A percentile compares a stretch with the other conserved stretches of the same genome.
Evolutionary conservation across 1,140 invertebrate species (phyloP).

Genomic region (Oncopodura yosiiana): DNA sequence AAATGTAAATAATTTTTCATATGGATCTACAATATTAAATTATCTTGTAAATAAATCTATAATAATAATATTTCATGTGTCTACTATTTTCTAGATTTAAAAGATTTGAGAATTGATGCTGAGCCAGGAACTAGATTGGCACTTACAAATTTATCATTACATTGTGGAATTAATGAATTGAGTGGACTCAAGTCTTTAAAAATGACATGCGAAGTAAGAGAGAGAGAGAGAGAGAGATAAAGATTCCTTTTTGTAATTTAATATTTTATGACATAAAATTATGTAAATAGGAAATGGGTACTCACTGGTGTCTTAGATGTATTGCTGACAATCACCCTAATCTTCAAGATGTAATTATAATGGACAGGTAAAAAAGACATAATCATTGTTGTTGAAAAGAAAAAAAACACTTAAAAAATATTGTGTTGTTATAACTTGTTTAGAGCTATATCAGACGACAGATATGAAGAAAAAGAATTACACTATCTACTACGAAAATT

Average conservation of each 20-base stretch:
- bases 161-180: slow-evolving; percentile 10
- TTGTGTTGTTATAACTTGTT: neutral
- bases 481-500: slow-evolving; percentile 11
- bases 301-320: slow-evolving; percentile 13
- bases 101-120: slow-evolving; percentile 17
- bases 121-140: slow-evolving; percentile 7
- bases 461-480: slow-evolving; percentile 17
- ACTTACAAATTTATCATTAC: slow-evolving; percentile 14
- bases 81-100: slow-evolving; percentile 7
- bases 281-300: slow-evolving; percentile 11
- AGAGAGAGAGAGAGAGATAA: too few relatives aligned
- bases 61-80: too few relatives aligned
- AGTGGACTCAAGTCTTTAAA: slow-evolving; percentile 3
- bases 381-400: too few relatives aligned
- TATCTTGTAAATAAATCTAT: too few relatives aligned
- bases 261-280: neutral
- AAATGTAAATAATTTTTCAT: too few relatives aligned
- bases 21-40: too few relatives aligned
- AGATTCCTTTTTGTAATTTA: neutral
- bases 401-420: too few relatives aligned
- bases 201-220: slow-evolving; percentile 11
- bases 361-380: too few relatives aligned
- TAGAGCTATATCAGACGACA: slow-evolving; percentile 15
- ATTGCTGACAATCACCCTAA: slow-evolving; percentile 17
- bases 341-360: slow-evolving; percentile 8